Evolutionary conservation across 2,888 invertebrate species (phyloP).

Genomic region (Horisme vitalbata): DNA sequence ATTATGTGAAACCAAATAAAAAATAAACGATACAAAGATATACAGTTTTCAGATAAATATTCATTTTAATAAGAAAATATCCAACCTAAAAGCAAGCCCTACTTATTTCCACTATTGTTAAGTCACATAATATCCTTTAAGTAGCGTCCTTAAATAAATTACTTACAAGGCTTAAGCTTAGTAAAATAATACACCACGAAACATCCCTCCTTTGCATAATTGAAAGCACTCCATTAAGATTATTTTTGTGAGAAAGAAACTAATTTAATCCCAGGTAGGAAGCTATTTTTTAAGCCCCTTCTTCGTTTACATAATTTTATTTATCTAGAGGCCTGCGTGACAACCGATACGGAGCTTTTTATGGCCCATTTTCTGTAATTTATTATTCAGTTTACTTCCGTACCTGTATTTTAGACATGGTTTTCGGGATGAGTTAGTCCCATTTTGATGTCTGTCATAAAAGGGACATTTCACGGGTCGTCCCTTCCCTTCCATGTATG

Average conservation of each 20-base stretch:
- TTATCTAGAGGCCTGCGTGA: slow-evolving; percentile 31
- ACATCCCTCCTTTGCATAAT: slow-evolving; percentile 11
- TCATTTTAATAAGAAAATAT: too few species aligned
- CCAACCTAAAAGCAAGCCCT: too few species aligned
- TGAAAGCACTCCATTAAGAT: slow-evolving; percentile 8
- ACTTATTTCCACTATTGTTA: too few species aligned
- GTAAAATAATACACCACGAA: not conserved
- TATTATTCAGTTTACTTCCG: slow-evolving; percentile 26
- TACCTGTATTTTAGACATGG: slow-evolving; percentile 10
- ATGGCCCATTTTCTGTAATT: slow-evolving; percentile 28
- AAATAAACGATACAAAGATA: too few species aligned
- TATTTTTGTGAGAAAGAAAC: slow-evolving; percentile 16
- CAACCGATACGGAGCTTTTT: slow-evolving; percentile 29
- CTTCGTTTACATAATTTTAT: slow-evolving; percentile 35
- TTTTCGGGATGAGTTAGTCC: slow-evolving; percentile 4
- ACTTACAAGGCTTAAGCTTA: not conserved
- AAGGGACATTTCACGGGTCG: slow-evolving; percentile 9
- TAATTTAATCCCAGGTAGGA: slow-evolving; percentile 24
- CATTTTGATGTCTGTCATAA: slow-evolving; percentile 14
- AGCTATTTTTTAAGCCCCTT: slow-evolving; percentile 26
- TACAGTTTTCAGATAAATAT: too few species aligned
- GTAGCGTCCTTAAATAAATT: too few species aligned
- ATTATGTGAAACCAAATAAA: too few species aligned
- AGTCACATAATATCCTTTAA: too few species aligned
- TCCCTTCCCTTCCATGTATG: not conserved